A percentile compares a stretch with the other conserved stretches of the same genome.
These are phyloP conservation scores for Aythya baeri DNA, from an alignment of 2,113 vertebrate species.

Conservation along the genomic window DNA sequence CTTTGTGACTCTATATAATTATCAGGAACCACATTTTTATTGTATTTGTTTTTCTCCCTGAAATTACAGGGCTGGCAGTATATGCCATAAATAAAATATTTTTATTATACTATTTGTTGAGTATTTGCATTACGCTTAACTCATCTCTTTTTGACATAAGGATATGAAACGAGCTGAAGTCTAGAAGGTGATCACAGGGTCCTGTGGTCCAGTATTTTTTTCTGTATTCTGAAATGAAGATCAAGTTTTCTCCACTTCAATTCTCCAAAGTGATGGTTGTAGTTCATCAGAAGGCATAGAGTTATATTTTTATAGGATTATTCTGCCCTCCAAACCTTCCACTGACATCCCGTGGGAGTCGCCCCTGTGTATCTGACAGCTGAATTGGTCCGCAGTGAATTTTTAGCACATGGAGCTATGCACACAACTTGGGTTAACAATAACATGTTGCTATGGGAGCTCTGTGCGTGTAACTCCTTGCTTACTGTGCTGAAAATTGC, in stretches of 20 bases:
- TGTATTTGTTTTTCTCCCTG: background rate
- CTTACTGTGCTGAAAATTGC: conserved; percentile 40
- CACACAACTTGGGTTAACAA: conserved; percentile 55
- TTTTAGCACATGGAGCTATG: conserved; percentile 42
- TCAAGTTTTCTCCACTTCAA: background rate
- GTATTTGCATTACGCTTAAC: background rate
- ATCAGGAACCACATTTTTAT: background rate
- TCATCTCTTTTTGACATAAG: background rate
- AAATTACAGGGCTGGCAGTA: background rate
- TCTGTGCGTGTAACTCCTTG: background rate
- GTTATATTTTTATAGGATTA: conserved; percentile 7
- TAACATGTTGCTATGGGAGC: conserved; percentile 61
- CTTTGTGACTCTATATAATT: background rate
- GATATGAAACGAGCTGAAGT: background rate
- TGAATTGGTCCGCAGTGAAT: conserved; percentile 54
- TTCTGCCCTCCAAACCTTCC: conserved; percentile 31
- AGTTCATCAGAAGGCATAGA: background rate
- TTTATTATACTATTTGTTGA: background rate
- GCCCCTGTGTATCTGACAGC: conserved; percentile 28
- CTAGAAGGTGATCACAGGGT: background rate
- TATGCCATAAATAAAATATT: background rate
- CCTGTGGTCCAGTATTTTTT: background rate
- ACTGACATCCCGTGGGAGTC: background rate
- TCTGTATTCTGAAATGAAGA: background rate
- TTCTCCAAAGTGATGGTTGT: background rate